These are phyloP conservation scores for Orientallactaga sibirica DNA, from an alignment of 2,797 vertebrate species.

Conservation along the genomic window DNA sequence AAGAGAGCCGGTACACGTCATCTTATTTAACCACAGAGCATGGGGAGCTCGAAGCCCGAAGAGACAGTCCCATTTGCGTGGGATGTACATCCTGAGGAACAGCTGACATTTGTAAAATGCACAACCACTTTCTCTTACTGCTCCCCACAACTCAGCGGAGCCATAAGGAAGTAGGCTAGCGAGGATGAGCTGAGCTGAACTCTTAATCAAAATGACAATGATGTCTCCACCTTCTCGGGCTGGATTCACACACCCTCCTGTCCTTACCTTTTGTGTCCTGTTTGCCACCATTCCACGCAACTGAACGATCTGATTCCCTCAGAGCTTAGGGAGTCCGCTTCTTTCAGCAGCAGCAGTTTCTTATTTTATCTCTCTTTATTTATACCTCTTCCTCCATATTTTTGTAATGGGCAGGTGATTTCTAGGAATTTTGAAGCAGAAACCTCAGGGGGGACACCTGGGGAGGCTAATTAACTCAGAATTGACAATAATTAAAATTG, in stretches of 20 bases:
- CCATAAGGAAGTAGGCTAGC: background rate
- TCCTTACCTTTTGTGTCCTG: background rate
- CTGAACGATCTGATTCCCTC: background rate
- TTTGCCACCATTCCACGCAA: background rate
- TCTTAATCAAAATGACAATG: background rate
- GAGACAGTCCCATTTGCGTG: fast-evolving
- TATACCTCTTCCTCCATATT: background rate
- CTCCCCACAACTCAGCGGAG: background rate
- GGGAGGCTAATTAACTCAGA: slow-evolving; percentile 68
- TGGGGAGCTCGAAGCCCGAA: background rate
- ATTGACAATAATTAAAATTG: slow-evolving; percentile 63
- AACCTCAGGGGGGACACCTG: background rate
- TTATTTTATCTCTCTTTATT: background rate
- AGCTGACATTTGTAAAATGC: background rate
- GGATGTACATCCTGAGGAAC: background rate
- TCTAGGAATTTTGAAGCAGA: background rate
- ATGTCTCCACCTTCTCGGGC: background rate
- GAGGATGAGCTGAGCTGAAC: background rate
- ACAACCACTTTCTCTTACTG: background rate
- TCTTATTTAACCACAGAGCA: background rate
- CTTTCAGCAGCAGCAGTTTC: background rate
- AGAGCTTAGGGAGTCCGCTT: background rate
- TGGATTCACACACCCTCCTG: background rate
- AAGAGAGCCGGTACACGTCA: fast-evolving
- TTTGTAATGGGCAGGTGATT: background rate